Base-by-base conservation (phyloP, 2,888 invertebrate genomes). In the Augochlorella aurata region DNA sequence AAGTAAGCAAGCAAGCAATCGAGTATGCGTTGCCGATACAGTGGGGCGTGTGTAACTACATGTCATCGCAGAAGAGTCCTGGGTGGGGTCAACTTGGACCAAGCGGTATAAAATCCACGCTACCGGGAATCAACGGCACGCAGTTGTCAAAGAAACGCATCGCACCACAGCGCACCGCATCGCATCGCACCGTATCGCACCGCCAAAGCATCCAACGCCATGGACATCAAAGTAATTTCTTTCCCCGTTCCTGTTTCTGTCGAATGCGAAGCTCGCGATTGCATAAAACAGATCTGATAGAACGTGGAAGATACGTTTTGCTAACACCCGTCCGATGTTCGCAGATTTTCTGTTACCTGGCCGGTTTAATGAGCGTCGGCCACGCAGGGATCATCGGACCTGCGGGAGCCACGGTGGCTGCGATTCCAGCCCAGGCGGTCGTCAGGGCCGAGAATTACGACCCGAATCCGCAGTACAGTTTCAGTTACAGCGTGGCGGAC, bases 401-500 rank as follows among this genome's bases (percentile, higher is more conserved):
- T 54, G 83, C 83, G 75, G 88, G 89, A 71, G 86, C 91, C 18
- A 87, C 91, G 47, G 86, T 92, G 18, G 87, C 90, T 29, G 88
- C 91, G 21, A 89, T 90, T 58, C 92, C 89, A 38, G 79, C 89
- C 21, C 84, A 90, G 47, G 85, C 89, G 52, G 77, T 90, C 74
- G 77, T 89, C 66, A 87, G 87, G 74, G 67, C 90, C 12, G 91
- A 91, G 82, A 88, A 90, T 84, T 92, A 89, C 81, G 91, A 93
- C 75, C 86, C 92, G 24, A 87, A 90, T 87, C 93, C 92, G 61
- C 91, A 91, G 72, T 93, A 93, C 84, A 92, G 91, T 84, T 92
- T 91, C 80, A 92, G 91, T 74, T 93, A 93, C 89, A 92, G 91
- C 83, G 91, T 93, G 9, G 91, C 92, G 24, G 92, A 93, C 82